Percentiles rank a stretch among this genome's conserved stretches.
Evolutionary conservation across 2,797 vertebrate species (phyloP).

Genomic region (Epinephelus awoara): DNA sequence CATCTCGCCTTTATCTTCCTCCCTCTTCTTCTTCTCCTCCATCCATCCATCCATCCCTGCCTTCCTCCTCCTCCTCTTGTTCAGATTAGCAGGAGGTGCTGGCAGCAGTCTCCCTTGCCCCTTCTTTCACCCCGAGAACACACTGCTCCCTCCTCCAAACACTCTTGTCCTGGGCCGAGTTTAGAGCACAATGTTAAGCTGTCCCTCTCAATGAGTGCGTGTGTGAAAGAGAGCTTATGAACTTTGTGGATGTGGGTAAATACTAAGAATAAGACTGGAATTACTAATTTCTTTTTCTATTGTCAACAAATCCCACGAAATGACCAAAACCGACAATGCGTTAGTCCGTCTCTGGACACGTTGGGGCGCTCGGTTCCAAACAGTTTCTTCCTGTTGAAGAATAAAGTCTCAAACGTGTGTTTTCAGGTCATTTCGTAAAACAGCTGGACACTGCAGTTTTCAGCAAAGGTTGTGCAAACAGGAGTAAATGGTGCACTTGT

Average conservation of each 20-base stretch:
- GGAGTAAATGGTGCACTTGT: too few relatives aligned
- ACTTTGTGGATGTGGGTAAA: conserved; percentile 23
- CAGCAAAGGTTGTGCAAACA: neutral
- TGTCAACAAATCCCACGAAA: neutral
- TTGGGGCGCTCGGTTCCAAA: neutral
- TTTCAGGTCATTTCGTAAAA: neutral
- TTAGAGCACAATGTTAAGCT: conserved; percentile 55
- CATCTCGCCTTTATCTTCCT: neutral
- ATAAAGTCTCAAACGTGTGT: neutral
- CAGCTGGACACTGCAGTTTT: neutral
- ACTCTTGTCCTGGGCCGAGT: conserved; percentile 59
- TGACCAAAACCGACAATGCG: too few relatives aligned
- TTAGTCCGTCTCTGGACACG: neutral
- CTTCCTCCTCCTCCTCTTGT: conserved; percentile 47
- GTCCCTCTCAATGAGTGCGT: conserved; percentile 51
- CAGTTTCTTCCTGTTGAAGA: neutral
- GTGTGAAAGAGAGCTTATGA: conserved; percentile 26
- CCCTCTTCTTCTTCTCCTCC: neutral
- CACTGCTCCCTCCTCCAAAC: conserved; percentile 62
- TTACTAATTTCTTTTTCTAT: neutral
- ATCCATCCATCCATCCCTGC: conserved; percentile 4
- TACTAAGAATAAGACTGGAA: conserved; percentile 1
- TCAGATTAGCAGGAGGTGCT: conserved; percentile 71
- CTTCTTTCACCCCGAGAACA: conserved; percentile 85
- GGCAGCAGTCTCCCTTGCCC: conserved; percentile 79